phyloP scores from a whole-genome alignment of 2,888 invertebrate species.

The Tiliacea citrago region DNA sequence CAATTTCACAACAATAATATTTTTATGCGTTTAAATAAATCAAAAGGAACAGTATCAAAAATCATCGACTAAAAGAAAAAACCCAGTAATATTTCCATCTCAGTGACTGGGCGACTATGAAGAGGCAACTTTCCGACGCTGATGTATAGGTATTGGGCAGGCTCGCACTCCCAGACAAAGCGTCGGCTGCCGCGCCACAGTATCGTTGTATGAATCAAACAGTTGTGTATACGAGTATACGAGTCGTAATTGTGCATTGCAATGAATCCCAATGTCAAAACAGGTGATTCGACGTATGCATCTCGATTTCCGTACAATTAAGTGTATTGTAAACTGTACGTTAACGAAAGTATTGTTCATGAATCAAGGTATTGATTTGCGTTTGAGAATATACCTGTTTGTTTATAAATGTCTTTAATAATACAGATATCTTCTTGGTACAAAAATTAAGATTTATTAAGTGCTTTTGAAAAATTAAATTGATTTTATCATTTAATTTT shows the following conservation, averaged over 20 bases:
- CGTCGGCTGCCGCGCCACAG: slow-evolving; percentile 71
- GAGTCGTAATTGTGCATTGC: slow-evolving; percentile 62
- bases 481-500: background rate
- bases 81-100: slow-evolving; percentile 32
- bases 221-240: slow-evolving; percentile 57
- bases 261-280: slow-evolving; percentile 75
- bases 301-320: slow-evolving; percentile 63
- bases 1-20: too few relatives aligned
- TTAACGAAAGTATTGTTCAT: slow-evolving; percentile 57
- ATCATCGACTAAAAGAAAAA: background rate
- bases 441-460: background rate
- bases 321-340: slow-evolving; percentile 59
- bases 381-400: background rate
- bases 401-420: background rate
- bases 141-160: slow-evolving; percentile 66
- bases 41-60: background rate
- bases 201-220: slow-evolving; percentile 71
- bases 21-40: too few relatives aligned
- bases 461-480: background rate
- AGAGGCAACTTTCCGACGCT: slow-evolving; percentile 66
- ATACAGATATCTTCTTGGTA: background rate
- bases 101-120: slow-evolving; percentile 65
- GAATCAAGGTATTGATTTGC: slow-evolving; percentile 18
- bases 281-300: slow-evolving; percentile 70
- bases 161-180: slow-evolving; percentile 75